Conservation (phyloP, 1,140 invertebrate genomes). For the Drosophila neocordata region DNA sequence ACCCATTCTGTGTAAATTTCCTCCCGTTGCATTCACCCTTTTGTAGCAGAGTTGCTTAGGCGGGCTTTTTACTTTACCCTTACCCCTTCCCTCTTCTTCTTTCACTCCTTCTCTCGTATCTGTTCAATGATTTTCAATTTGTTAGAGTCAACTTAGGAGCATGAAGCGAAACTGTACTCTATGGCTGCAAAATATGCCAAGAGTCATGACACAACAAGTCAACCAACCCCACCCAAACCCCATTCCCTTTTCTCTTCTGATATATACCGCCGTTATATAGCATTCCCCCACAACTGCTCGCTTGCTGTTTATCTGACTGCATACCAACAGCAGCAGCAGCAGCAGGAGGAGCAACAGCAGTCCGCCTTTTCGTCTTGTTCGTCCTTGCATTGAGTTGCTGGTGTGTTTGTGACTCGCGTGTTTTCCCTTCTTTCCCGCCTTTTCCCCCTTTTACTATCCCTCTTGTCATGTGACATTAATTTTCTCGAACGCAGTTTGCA, state of each 20-base stretch:
- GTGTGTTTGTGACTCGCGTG: slow-evolving; percentile 16
- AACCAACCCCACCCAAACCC: not conserved
- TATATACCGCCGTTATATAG: too few relatives aligned
- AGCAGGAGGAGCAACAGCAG: not conserved
- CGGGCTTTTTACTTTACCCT: slow-evolving; percentile 1
- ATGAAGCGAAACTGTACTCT: slow-evolving; percentile 55
- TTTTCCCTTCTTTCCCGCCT: not conserved
- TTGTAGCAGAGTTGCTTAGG: not conserved
- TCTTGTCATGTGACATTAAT: slow-evolving; percentile 71
- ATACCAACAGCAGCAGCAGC: slow-evolving; percentile 19
- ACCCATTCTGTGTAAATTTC: not conserved
- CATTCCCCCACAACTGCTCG: slow-evolving; percentile 1
- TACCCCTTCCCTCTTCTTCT: too few relatives aligned
- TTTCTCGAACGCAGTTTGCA: slow-evolving; percentile 24
- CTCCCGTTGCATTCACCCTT: not conserved
- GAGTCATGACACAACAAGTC: slow-evolving; percentile 47
- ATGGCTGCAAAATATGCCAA: slow-evolving; percentile 50
- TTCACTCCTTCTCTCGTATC: not conserved
- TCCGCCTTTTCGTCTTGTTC: not conserved
- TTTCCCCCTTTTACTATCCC: not conserved
- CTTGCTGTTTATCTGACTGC: slow-evolving; percentile 49
- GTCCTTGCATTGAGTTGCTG: slow-evolving; percentile 5
- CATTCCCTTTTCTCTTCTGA: not conserved
- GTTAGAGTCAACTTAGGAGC: slow-evolving; percentile 66
- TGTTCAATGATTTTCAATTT: slow-evolving; percentile 79